Base-by-base conservation (phyloP, 1,140 invertebrate species). In the Calephelis nemesis region DNA sequence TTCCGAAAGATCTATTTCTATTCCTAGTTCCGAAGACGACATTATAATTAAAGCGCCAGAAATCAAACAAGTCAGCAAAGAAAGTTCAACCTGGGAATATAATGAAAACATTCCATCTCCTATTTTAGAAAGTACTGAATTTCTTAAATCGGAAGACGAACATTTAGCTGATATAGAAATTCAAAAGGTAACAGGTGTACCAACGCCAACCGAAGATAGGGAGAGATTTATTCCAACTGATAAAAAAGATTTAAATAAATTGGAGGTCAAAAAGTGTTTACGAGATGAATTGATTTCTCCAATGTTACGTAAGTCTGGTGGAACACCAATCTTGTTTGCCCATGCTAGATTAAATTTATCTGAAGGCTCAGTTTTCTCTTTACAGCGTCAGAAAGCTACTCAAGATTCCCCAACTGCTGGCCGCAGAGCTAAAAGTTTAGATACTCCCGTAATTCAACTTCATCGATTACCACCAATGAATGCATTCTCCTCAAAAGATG, bases 401-500 rank as follows among this genome's bases (percentile, higher is more conserved):
- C 93, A 93, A 78, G 95, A 95, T 70, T 96, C 96, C 5, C 96
- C 96, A 15, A 94, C 95, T 10, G 90, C 95, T 15, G 94, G 96
- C 70, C 92, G 96, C 70, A 93, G 96, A 77, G 95, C 96, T 0
- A 96, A 97, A 84, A 97, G 96, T 68, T 91, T 97, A 71, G 96
- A 97, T 81, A 95, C 96, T 13, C 95, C 96, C 9, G 95, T 97
- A 54, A 96, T 97, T 78, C 95, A 96, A 13, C 82, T 97, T 19
- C 95, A 96, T 85, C 93, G 94, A 76, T 87, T 97, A 65, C 96
- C 96, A 39, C 95, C 95, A n/a, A 94, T 96, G 78, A 96, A 96
- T 87, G 95, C 96, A 0, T 97, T 97, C 89, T 97, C 96, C 0
- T 96, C 96, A 67, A 97, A 97, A 87, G 96, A 97, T 87, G 96